Evolutionary conservation across 2,113 vertebrate genomes (phyloP).

Genomic region (Apodemus sylvaticus): DNA sequence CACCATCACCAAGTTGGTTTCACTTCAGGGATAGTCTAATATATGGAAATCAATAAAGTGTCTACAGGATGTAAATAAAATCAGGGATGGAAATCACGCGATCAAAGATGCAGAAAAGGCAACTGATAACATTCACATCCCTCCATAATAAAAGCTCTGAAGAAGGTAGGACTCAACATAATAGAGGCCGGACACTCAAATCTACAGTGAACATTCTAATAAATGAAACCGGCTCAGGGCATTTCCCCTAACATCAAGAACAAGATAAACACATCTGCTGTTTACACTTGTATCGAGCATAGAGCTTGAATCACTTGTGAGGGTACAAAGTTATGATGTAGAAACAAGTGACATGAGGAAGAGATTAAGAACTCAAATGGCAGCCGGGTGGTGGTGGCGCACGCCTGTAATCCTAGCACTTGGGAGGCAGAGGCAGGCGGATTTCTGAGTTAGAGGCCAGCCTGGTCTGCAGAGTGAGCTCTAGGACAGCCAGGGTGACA

Average conservation of each 20-base stretch:
- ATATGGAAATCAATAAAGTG: not conserved
- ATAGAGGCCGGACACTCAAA: not conserved
- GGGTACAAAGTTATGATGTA: not conserved
- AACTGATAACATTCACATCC: not conserved
- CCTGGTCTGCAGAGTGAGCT: too few relatives aligned
- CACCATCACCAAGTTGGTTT: not conserved
- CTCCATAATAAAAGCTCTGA: not conserved
- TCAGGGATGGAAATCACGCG: not conserved
- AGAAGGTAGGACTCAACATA: not conserved
- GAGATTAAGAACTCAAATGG: not conserved
- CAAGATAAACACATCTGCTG: not conserved
- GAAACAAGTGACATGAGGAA: not conserved
- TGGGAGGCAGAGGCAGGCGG: too few relatives aligned
- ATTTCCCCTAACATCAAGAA: not conserved
- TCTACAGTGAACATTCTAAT: not conserved
- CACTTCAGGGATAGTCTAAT: not conserved
- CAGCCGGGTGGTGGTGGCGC: too few relatives aligned
- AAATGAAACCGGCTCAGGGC: not conserved
- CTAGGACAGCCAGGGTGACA: too few relatives aligned
- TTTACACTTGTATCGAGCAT: not conserved
- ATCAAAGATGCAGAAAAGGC: too few relatives aligned
- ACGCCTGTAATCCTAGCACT: too few relatives aligned
- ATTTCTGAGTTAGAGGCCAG: too few relatives aligned
- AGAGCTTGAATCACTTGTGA: not conserved
- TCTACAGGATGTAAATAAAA: not conserved